phyloP scores from a whole-genome alignment of 1,140 invertebrate genomes.

The Sarcophaga peregrina region DNA sequence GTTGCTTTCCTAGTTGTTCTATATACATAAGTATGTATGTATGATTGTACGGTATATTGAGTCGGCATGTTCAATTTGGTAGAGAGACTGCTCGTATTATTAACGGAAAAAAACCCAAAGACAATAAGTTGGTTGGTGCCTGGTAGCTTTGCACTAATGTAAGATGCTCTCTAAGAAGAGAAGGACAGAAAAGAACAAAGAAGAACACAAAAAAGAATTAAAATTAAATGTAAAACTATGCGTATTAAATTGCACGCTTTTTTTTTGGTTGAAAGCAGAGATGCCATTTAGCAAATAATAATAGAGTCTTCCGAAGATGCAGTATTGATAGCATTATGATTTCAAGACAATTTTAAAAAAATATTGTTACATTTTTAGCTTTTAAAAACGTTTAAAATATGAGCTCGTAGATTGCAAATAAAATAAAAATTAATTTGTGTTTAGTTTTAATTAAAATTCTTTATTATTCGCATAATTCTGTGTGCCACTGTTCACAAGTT shows the following conservation, averaged over 20 bases:
- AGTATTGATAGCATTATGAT: neutral
- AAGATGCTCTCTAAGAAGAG: neutral
- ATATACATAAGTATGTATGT: neutral
- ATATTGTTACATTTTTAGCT: too few species aligned
- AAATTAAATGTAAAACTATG: slow-evolving; percentile 6
- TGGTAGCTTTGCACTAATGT: slow-evolving; percentile 35
- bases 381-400: too few species aligned
- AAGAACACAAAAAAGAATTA: too few species aligned
- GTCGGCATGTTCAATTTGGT: slow-evolving; percentile 32
- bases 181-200: too few species aligned
- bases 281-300: neutral
- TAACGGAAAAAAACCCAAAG: slow-evolving; percentile 13
- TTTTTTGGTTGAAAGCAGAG: neutral
- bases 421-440: too few species aligned
- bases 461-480: too few species aligned
- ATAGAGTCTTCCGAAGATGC: neutral
- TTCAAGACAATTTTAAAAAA: too few species aligned
- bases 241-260: slow-evolving; percentile 29
- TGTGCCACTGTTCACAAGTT: too few species aligned
- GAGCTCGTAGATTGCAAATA: too few species aligned
- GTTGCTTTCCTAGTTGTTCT: neutral
- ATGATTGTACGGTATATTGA: neutral
- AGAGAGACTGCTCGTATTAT: slow-evolving; percentile 4
- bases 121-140: neutral
- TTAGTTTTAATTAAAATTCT: too few species aligned